Conservation (phyloP, 2,888 invertebrate genomes). For the Ophion costatus region DNA sequence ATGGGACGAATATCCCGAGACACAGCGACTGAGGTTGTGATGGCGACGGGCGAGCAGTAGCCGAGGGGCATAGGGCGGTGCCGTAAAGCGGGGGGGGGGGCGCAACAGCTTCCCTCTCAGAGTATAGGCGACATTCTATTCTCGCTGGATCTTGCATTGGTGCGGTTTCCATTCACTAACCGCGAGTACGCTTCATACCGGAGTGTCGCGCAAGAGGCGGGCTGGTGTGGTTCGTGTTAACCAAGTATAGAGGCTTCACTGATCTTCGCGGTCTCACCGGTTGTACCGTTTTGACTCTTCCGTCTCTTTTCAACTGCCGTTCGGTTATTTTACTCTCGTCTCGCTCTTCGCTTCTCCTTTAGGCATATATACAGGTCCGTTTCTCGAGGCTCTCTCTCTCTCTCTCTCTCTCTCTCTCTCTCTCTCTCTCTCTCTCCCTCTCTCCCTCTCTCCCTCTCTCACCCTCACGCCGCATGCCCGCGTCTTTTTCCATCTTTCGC, state of each 20-base stretch:
- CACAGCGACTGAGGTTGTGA: not conserved
- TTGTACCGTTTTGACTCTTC: slow-evolving; percentile 67
- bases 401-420: no score
- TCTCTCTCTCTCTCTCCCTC: not conserved
- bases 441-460: no score
- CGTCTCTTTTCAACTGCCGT: slow-evolving; percentile 30
- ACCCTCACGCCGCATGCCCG: not conserved
- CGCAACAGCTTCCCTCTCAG: slow-evolving; percentile 26
- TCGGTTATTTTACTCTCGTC: not conserved
- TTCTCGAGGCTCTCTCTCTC: slow-evolving; percentile 1
- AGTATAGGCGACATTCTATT: slow-evolving; percentile 70
- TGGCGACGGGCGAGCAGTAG: not conserved
- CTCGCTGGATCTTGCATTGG: slow-evolving; percentile 66
- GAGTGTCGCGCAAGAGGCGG: slow-evolving; percentile 1
- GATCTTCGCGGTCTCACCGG: slow-evolving; percentile 23
- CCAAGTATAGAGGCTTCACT: slow-evolving; percentile 9
- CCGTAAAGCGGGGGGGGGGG: not conserved
- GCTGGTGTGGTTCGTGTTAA: not conserved
- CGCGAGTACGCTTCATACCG: slow-evolving; percentile 63
- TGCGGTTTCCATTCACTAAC: slow-evolving; percentile 79
- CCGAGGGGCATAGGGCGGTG: not conserved
- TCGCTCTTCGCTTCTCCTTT: slow-evolving; percentile 6
- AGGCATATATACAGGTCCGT: slow-evolving; percentile 12
- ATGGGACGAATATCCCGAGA: slow-evolving; percentile 26
- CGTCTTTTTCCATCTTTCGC: not conserved